Base-by-base conservation (phyloP, 2,113 vertebrate genomes). In the Ifrita kowaldi region DNA sequence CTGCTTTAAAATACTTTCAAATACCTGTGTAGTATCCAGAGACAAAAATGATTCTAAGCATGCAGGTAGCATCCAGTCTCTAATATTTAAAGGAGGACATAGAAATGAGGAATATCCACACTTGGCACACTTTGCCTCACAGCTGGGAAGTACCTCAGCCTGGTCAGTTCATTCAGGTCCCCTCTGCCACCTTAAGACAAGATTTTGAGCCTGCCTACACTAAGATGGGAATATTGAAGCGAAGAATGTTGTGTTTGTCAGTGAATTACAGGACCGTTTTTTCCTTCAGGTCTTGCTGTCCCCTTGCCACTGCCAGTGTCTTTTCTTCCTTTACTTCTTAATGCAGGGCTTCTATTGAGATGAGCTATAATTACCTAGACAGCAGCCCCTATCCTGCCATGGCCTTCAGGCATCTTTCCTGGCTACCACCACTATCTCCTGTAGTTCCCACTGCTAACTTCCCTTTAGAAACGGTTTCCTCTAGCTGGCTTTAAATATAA, bases 381-480 rank as follows among this genome's bases (percentile, higher is more conserved):
- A 90, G 50, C 33, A 85, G 78, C 39, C 63, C 69, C 60, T 77
- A 27, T 44, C 87, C 67, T 82, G 37, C 62, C 42, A 42, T 32
- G 71, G 83, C 95, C 87, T 94, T 96, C 41, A 79, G 95, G 83
- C 92, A 59, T 73, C 37, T 93, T 93, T 92, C 77, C 63, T 92
- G 89, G 63, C 52, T 95, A 74, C 74, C 49, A 75, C 37, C 81
- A 75, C 74, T 85, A 75, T 63, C 55, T 82, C 42, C 78, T 91
- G 87, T 65, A 71, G 74, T 76, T 85, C 84, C 17, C 26, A 94
- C 93, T 93, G 83, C 75, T 96, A 82, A 71, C 79, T 90, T 87
- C 79, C 92, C 57, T 90, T 94, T 74, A 92, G 60, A 95, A 95
- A 87, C 50, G 85, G 67, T 83, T 94, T 97, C 68, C 83, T 94